Conservation (phyloP, 2,888 invertebrate species). For the Atethmia centrago region DNA sequence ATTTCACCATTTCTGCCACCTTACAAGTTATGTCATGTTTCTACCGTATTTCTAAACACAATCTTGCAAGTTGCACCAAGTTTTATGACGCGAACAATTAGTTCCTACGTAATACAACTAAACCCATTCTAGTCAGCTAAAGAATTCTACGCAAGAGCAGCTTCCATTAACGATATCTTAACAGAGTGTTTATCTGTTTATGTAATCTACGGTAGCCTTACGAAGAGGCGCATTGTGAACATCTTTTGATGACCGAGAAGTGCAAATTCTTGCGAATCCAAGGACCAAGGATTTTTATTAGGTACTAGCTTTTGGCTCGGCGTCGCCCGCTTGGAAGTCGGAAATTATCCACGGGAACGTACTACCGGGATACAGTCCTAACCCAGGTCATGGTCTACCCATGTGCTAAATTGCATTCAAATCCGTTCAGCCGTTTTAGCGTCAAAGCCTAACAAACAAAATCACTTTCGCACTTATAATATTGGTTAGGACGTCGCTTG, state of each 20-base stretch:
- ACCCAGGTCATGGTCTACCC: no score
- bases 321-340: no score
- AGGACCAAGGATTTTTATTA: no score
- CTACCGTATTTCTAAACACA: not conserved
- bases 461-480: no score
- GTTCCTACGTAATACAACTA: not conserved
- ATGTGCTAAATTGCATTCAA: no score
- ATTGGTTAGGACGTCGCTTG: no score
- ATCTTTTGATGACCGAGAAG: conserved; percentile 3
- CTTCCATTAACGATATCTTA: conserved; percentile 58
- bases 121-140: not conserved
- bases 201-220: conserved; percentile 13
- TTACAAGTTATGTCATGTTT: not conserved
- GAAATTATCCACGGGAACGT: no score
- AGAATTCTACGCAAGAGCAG: conserved; percentile 9
- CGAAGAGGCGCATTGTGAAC: conserved; percentile 14
- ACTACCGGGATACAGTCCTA: no score
- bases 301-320: no score
- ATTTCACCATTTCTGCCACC: not conserved
- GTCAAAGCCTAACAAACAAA: no score
- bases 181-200: conserved; percentile 16
- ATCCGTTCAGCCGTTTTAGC: no score
- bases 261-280: not conserved
- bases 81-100: not conserved
- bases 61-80: not conserved